Conservation (phyloP, 2,888 invertebrate species). For the Mechanitis mazaeus region DNA sequence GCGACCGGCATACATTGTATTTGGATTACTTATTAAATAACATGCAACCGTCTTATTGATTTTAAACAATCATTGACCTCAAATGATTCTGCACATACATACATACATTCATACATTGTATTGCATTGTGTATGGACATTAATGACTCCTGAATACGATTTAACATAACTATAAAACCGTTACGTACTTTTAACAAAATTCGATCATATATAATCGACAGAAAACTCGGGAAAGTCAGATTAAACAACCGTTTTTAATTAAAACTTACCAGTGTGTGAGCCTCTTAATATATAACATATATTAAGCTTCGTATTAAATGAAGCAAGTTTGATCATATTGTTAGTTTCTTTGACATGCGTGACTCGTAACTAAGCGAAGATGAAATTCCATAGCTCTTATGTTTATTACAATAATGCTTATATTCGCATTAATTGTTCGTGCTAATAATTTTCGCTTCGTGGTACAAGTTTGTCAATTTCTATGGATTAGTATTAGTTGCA, state of each 20-base stretch:
- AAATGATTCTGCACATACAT: slow-evolving; percentile 5
- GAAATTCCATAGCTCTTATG: slow-evolving; percentile 8
- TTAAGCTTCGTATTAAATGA: slow-evolving; percentile 32
- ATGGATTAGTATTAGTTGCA: slow-evolving; percentile 30
- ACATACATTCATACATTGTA: background rate
- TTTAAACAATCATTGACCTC: slow-evolving; percentile 13
- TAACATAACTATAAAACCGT: too few relatives aligned
- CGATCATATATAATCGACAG: background rate
- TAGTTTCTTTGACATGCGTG: slow-evolving; percentile 20
- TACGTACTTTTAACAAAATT: too few relatives aligned
- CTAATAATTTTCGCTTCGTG: slow-evolving; percentile 8
- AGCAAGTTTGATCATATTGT: slow-evolving; percentile 43
- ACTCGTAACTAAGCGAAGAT: background rate
- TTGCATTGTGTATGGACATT: background rate
- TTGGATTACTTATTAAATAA: background rate
- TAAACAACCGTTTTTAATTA: background rate
- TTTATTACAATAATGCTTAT: slow-evolving; percentile 3
- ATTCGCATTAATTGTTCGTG: slow-evolving; percentile 1
- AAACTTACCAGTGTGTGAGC: background rate
- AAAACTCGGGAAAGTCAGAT: background rate
- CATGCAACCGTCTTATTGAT: slow-evolving; percentile 6
- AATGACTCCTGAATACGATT: too few relatives aligned
- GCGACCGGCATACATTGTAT: background rate
- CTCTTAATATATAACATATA: slow-evolving; percentile 5
- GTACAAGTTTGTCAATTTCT: slow-evolving; percentile 35